Conservation (phyloP, 2,113 vertebrate genomes). For the Pica pica region DNA sequence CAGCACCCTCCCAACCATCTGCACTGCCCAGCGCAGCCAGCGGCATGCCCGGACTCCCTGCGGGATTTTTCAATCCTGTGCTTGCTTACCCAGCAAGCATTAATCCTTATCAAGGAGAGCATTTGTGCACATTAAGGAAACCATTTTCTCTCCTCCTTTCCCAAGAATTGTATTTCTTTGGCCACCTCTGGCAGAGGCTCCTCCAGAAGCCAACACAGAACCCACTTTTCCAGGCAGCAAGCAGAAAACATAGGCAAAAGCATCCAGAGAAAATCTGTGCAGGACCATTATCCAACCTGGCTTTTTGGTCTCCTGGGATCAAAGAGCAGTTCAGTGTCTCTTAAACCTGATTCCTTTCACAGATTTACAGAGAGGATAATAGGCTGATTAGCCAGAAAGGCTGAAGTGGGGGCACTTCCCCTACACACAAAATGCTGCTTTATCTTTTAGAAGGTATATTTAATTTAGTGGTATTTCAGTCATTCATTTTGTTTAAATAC, state of each 20-base stretch:
- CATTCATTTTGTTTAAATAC: constrained; percentile 28
- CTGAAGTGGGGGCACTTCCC: not conserved
- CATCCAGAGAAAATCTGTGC: not conserved
- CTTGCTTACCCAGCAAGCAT: not conserved
- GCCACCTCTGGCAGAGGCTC: not conserved
- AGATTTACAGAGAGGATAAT: not conserved
- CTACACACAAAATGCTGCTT: not conserved
- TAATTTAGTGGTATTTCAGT: not conserved
- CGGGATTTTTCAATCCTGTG: not conserved
- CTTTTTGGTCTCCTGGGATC: not conserved
- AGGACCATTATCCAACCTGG: not conserved
- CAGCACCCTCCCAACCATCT: not conserved
- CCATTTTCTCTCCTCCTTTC: not conserved
- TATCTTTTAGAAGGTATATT: not conserved
- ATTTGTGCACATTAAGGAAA: not conserved
- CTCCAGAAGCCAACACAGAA: not conserved
- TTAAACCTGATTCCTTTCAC: not conserved
- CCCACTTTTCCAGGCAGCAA: not conserved
- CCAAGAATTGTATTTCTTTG: not conserved
- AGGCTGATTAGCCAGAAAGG: not conserved
- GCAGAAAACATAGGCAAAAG: not conserved
- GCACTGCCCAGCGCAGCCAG: not conserved
- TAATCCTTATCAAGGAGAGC: not conserved
- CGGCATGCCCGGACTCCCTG: not conserved
- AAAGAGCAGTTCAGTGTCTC: not conserved